Evolutionary conservation across 2,888 invertebrate genomes (phyloP), one percentile per base, ranked within the genome.

Genomic region (Heteromyza rotundicornis): DNA sequence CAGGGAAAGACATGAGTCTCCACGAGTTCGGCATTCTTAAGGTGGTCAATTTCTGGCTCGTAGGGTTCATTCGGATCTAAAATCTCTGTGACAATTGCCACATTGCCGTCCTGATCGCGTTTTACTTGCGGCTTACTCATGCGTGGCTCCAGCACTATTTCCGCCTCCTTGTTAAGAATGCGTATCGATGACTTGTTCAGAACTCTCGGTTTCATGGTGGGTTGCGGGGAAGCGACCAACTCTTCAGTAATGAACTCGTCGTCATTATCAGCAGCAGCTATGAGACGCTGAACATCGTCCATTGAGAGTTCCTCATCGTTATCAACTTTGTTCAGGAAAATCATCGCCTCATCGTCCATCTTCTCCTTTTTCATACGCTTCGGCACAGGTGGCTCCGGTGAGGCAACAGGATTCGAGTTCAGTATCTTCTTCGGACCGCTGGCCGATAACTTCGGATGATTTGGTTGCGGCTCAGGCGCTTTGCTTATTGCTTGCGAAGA

Each of bases 1-100:
- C 92, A 92, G 0, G 91, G 85, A 71, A 86, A 89, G 1, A 88
- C 86, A 62, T 87, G 84, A 1, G 88, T 88, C 65, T 85, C 84
- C 1, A 89, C 86, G 8, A 85, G 85, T 20, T 78, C 81, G 0
- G 85, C 73, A 66, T 68, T 73, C 47, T 74, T 77, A 0, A 71
- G 53, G 0, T 73, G 70, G 58, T 79, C 76, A 1, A 66, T 19
- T 2, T 67, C 57, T 1, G 60, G 14, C 8, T 65, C 71, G 54
- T 64, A 66, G 0, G 55, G 54, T 16, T 65, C 64, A 35, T 70
- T 71, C 2, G 70, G 71, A 35, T 82, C 81, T 1, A 84, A 67
- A n/a, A 83, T 79, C 69, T 82, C 81, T 0, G 82, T 80, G 0
- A 84, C 78, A 56, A 84, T 70, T 8, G 82, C 78, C 47, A 82